Conservation (phyloP, 2,113 vertebrate genomes). For the Clarias magur region DNA sequence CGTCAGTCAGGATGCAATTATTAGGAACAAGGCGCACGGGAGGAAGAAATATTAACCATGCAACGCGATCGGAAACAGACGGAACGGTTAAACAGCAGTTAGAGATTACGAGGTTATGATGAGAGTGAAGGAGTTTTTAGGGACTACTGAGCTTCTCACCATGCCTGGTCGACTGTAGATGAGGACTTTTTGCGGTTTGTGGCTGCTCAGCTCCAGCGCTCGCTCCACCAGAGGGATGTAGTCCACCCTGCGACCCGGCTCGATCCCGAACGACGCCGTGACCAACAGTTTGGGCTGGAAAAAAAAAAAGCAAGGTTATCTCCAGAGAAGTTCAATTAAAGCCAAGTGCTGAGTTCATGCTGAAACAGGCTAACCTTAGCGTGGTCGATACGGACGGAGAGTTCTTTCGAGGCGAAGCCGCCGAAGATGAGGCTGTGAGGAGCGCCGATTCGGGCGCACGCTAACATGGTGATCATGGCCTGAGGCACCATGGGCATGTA, state of each 20-base stretch:
- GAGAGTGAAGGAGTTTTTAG: not conserved
- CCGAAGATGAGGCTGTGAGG: conserved; percentile 97
- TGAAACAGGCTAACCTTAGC: conserved; percentile 81
- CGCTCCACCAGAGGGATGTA: conserved; percentile 88
- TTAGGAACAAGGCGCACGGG: not conserved
- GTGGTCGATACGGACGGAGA: conserved; percentile 88
- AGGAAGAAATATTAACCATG: not conserved
- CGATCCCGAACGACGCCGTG: conserved; percentile 92
- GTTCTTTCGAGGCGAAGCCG: conserved; percentile 93
- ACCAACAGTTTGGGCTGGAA: conserved; percentile 88
- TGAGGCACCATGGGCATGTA: conserved; percentile 99
- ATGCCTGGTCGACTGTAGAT: conserved; percentile 86
- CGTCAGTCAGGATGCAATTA: too few relatives aligned
- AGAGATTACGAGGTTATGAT: not conserved
- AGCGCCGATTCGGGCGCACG: conserved; percentile 91
- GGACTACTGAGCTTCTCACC: conserved; percentile 69
- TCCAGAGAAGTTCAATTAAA: not conserved
- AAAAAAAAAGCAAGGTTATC: conserved; percentile 37
- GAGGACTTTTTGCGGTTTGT: conserved; percentile 84
- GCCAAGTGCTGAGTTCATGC: not conserved
- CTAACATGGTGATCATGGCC: conserved; percentile 91
- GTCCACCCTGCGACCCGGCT: conserved; percentile 86
- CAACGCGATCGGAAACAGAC: not conserved
- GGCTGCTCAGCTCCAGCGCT: conserved; percentile 80
- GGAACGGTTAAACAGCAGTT: not conserved